Evolutionary conservation across 2,797 vertebrate species (phyloP).

Genomic region (Morus bassanus): DNA sequence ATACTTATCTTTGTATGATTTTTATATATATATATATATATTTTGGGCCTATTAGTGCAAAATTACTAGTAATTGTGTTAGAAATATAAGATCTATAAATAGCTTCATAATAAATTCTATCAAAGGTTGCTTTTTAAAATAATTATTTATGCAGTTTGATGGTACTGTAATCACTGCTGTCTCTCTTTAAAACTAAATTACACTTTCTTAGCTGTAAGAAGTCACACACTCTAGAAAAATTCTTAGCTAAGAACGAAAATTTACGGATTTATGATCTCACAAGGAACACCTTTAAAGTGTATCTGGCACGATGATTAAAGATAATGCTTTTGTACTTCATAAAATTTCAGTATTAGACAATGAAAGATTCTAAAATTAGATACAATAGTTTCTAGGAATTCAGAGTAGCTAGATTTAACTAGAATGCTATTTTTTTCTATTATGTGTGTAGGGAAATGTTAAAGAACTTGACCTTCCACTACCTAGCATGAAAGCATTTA

Average conservation of each 20-base stretch:
- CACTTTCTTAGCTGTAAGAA: background rate
- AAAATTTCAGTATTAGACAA: slow-evolving; percentile 2
- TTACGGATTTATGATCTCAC: background rate
- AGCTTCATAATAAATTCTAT: background rate
- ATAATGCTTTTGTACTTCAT: slow-evolving; percentile 3
- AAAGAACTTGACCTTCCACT: slow-evolving; percentile 4
- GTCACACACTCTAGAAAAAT: background rate
- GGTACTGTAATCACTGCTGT: background rate
- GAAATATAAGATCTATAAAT: background rate
- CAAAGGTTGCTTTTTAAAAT: background rate
- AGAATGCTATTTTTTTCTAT: background rate
- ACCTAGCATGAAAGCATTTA: background rate
- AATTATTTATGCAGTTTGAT: background rate
- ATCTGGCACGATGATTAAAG: slow-evolving; percentile 3
- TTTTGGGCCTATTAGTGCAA: background rate
- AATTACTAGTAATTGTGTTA: background rate
- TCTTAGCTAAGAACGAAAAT: background rate
- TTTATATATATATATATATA: background rate
- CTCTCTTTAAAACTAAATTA: background rate
- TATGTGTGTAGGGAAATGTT: background rate
- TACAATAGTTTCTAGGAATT: slow-evolving; percentile 19
- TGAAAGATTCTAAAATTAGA: slow-evolving; percentile 19
- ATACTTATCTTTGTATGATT: background rate
- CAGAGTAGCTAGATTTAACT: background rate
- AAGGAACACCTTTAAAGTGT: background rate